A percentile compares a stretch with the other conserved stretches of the same genome.
Conservation (phyloP, 2,113 vertebrate species). For the Phylloscopus trochilus region DNA sequence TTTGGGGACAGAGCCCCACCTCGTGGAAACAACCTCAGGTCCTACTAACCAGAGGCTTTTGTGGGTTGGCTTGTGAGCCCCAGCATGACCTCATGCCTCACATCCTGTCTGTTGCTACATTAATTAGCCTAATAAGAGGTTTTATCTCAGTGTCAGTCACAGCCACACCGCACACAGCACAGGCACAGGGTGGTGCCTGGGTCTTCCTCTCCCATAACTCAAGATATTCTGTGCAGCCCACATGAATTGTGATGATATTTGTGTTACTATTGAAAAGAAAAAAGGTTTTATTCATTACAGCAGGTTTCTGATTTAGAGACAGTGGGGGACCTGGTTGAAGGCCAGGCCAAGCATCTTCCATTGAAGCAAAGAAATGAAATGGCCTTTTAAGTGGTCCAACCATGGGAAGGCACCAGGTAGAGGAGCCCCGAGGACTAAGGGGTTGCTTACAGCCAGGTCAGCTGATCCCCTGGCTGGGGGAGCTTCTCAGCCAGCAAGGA, state of each 20-base stretch:
- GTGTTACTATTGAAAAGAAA: not conserved
- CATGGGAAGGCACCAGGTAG: not conserved
- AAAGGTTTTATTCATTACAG: not conserved
- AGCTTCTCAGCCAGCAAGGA: not conserved
- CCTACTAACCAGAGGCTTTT: not conserved
- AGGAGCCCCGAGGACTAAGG: not conserved
- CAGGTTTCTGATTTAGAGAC: not conserved
- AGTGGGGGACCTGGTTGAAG: not conserved
- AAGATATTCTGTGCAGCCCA: not conserved
- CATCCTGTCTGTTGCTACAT: not conserved
- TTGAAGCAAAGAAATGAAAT: not conserved
- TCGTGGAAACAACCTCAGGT: not conserved
- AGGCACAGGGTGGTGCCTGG: not conserved
- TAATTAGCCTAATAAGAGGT: not conserved
- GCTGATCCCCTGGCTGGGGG: not conserved
- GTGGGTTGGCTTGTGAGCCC: not conserved
- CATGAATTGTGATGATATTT: not conserved
- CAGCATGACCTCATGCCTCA: not conserved
- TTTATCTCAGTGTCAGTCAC: not conserved
- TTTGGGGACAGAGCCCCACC: not conserved
- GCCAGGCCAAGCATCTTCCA: not conserved
- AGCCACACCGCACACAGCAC: fast-evolving
- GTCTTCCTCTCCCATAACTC: not conserved
- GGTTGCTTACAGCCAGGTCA: not conserved
- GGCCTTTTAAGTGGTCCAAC: not conserved